These are phyloP conservation scores for Catamblyrhynchus diadema DNA, from an alignment of 2,797 vertebrate species.

Conservation along the genomic window DNA sequence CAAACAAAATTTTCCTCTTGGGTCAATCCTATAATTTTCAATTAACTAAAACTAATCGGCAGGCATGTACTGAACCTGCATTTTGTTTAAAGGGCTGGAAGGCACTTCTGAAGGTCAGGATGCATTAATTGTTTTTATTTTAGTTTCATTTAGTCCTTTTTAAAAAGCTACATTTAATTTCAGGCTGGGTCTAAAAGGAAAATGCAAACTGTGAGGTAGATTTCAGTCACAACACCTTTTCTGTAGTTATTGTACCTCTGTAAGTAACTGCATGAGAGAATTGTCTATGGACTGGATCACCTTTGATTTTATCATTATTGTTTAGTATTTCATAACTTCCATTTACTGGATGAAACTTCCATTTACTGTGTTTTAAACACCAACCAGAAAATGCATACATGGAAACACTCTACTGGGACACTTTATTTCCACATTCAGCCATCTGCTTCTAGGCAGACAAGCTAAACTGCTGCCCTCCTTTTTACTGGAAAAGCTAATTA, in stretches of 20 bases:
- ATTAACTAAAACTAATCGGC: conserved; percentile 85
- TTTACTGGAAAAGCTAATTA: conserved; percentile 1
- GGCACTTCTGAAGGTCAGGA: conserved; percentile 76
- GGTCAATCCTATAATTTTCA: conserved; percentile 86
- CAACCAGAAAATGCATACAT: background rate
- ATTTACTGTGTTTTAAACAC: background rate
- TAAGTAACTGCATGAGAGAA: background rate
- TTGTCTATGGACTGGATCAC: background rate
- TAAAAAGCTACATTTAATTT: conserved; percentile 45
- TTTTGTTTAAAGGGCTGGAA: conserved; percentile 81
- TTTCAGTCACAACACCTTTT: conserved; percentile 37
- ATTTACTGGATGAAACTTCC: background rate
- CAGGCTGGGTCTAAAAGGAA: conserved; percentile 8
- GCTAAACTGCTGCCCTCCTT: background rate
- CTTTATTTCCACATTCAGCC: background rate
- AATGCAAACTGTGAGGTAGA: conserved; percentile 38
- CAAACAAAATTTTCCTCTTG: conserved; percentile 85
- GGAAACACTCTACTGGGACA: background rate
- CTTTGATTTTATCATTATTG: background rate
- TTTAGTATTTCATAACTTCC: background rate
- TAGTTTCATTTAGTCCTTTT: conserved; percentile 48
- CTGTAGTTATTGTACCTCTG: background rate
- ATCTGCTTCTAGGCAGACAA: conserved; percentile 15
- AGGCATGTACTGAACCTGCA: conserved; percentile 76
- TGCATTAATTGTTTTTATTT: conserved; percentile 70